Evolutionary conservation across 2,888 invertebrate genomes (phyloP).

Genomic region (Pelosia muscerda): DNA sequence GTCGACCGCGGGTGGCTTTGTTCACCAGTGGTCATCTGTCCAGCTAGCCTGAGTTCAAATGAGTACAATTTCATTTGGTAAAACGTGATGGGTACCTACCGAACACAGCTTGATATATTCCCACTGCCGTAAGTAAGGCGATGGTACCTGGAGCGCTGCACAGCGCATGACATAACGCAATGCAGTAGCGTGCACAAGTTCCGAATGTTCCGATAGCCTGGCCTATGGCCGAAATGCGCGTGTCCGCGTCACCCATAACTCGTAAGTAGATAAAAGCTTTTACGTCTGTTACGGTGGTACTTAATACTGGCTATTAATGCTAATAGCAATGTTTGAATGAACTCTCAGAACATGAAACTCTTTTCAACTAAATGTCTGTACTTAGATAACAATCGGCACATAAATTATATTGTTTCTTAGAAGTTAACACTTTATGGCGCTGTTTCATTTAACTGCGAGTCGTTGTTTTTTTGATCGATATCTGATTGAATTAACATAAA

Average conservation of each 20-base stretch:
- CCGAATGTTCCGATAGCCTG: not conserved
- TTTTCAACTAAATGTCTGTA: conserved; percentile 17
- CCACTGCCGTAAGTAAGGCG: no score
- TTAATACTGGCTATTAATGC: conserved; percentile 16
- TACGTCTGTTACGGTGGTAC: not conserved
- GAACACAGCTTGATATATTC: no score
- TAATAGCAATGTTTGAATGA: conserved; percentile 21
- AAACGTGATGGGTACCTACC: not conserved
- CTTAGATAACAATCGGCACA: conserved; percentile 23
- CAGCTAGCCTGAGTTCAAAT: not conserved
- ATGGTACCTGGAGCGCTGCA: no score
- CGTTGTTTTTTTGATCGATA: conserved; percentile 23
- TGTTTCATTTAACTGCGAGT: conserved; percentile 18
- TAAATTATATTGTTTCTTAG: conserved; percentile 26
- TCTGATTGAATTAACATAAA: conserved; percentile 22
- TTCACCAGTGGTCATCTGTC: not conserved
- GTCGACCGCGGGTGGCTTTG: no score
- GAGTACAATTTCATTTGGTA: not conserved
- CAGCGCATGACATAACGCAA: no score
- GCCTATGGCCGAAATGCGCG: not conserved
- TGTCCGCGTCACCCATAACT: not conserved
- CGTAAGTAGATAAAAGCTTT: not conserved
- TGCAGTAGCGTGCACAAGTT: no score
- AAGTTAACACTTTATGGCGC: conserved; percentile 23
- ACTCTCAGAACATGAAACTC: conserved; percentile 15